Percentiles rank a stretch among this genome's conserved stretches.
These are phyloP conservation scores for Bovichtus diacanthus DNA, from an alignment of 2,797 vertebrate genomes.

Conservation along the genomic window DNA sequence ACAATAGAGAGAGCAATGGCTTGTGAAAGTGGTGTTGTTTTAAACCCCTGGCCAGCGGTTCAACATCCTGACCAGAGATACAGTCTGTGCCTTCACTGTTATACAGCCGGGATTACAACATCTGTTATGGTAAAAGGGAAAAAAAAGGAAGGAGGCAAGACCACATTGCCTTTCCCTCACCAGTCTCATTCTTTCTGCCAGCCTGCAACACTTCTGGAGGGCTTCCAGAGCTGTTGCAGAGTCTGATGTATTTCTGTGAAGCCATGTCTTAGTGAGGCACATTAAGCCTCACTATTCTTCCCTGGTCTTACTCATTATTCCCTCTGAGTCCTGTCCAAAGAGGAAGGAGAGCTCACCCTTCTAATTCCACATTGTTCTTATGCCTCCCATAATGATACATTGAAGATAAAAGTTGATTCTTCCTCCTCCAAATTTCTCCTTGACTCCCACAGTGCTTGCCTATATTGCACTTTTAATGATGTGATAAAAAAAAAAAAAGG, in stretches of 20 bases:
- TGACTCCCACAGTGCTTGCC: not conserved
- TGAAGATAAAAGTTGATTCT: constrained; percentile 35
- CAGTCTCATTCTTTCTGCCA: constrained; percentile 64
- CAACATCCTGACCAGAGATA: constrained; percentile 49
- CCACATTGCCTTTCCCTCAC: constrained; percentile 55
- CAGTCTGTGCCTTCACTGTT: constrained; percentile 44
- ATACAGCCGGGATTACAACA: constrained; percentile 71
- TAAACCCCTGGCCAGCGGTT: constrained; percentile 64
- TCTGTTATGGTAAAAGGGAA: constrained; percentile 66
- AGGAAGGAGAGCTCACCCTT: constrained; percentile 26
- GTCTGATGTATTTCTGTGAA: constrained; percentile 52
- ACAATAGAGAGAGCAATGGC: constrained; percentile 73
- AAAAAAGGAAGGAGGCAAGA: constrained; percentile 43
- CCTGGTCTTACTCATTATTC: constrained; percentile 52
- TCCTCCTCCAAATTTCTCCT: constrained; percentile 34
- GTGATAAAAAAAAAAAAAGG: constrained; percentile 37
- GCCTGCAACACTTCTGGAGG: constrained; percentile 48
- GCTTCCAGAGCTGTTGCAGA: constrained; percentile 45
- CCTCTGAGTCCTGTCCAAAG: constrained; percentile 14
- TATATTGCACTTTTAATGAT: constrained; percentile 33
- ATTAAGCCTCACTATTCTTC: constrained; percentile 44
- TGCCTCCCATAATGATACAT: constrained; percentile 26
- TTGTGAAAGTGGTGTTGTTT: constrained; percentile 67
- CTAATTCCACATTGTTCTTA: constrained; percentile 7
- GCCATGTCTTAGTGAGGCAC: constrained; percentile 30